Percentiles rank a stretch among this genome's conserved stretches.
phyloP scores from a whole-genome alignment of 2,888 invertebrate genomes.

The Malacosoma neustria region DNA sequence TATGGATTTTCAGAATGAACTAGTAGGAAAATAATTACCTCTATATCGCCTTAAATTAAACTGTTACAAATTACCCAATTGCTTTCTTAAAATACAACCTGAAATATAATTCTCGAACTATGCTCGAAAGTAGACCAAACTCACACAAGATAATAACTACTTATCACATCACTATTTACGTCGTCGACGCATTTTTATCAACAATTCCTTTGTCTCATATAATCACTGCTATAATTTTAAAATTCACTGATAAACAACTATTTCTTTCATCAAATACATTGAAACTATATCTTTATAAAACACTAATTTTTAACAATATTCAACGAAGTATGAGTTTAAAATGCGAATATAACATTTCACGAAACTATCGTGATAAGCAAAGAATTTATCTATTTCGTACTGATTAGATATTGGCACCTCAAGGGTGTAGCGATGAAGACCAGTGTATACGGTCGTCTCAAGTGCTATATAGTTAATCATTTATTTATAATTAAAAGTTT shows the following conservation, averaged over 20 bases:
- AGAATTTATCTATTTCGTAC: slow-evolving; percentile 43
- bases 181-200: slow-evolving; percentile 48
- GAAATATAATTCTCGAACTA: slow-evolving; percentile 11
- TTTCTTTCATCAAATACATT: background rate
- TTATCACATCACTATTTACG: slow-evolving; percentile 57
- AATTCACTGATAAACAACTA: background rate
- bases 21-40: too few relatives aligned
- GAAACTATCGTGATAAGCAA: slow-evolving; percentile 54
- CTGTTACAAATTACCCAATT: background rate
- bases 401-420: slow-evolving; percentile 61
- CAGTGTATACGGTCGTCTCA: background rate
- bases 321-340: slow-evolving; percentile 16
- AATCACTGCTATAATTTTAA: background rate
- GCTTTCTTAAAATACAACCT: slow-evolving; percentile 1
- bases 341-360: slow-evolving; percentile 38
- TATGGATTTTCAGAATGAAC: too few relatives aligned
- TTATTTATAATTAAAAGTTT: too few relatives aligned
- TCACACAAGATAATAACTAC: slow-evolving; percentile 45
- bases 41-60: too few relatives aligned
- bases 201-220: background rate
- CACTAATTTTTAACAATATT: background rate
- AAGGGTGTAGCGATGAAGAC: slow-evolving; percentile 29
- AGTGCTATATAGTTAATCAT: too few relatives aligned
- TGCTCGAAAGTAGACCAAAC: slow-evolving; percentile 45
- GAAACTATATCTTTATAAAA: too few relatives aligned